Evolutionary conservation across 2,113 vertebrate species (phyloP).

Genomic region (Himantopus leucocephalus): DNA sequence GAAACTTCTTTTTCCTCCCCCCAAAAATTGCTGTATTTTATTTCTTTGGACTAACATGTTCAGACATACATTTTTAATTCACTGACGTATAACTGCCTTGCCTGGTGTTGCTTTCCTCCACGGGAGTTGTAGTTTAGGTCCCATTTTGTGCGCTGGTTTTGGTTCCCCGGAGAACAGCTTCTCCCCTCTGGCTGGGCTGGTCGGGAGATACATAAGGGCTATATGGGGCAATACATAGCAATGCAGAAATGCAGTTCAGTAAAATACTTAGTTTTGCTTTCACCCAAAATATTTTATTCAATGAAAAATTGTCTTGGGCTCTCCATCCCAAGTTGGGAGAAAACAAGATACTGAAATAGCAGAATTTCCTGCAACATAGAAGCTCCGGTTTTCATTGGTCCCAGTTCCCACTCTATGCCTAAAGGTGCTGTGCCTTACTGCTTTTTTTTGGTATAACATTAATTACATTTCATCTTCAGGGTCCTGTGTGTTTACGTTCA

Average conservation of each 20-base stretch:
- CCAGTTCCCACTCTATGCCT: not conserved
- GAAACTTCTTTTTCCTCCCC: not conserved
- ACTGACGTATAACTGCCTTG: not conserved
- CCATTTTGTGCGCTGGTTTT: not conserved
- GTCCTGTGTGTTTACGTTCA: not conserved
- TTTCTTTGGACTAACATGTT: not conserved
- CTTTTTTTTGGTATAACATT: not conserved
- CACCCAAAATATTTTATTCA: not conserved
- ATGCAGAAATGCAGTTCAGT: not conserved
- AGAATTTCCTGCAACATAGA: not conserved
- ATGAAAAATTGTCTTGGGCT: not conserved
- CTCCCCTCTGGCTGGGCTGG: not conserved
- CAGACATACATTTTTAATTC: not conserved
- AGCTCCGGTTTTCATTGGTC: not conserved
- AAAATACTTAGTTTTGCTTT: not conserved
- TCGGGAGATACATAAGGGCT: not conserved
- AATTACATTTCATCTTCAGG: not conserved
- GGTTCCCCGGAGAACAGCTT: not conserved
- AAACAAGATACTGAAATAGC: not conserved
- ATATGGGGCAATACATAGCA: not conserved
- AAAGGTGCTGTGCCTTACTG: not conserved
- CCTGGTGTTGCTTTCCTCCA: not conserved
- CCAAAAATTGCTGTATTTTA: not conserved
- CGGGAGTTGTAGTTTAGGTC: not conserved
- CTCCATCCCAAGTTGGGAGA: not conserved